Evolutionary conservation across 2,888 invertebrate species (phyloP).

Genomic region (Apoderus coryli): DNA sequence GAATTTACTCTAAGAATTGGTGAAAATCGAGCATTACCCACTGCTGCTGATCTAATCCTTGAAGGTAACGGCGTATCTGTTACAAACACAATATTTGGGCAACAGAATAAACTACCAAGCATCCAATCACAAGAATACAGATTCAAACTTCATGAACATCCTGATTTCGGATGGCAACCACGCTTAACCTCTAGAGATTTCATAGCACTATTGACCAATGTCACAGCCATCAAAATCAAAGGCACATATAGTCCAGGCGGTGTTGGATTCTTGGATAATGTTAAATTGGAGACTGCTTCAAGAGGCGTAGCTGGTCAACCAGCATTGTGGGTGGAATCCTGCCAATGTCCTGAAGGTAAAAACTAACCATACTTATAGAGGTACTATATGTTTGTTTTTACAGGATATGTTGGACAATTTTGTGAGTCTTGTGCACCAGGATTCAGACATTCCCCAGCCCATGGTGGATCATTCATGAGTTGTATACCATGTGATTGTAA

Average conservation of each 20-base stretch:
- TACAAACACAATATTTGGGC: slow-evolving; percentile 83
- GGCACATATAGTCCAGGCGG: slow-evolving; percentile 81
- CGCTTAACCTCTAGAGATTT: slow-evolving; percentile 75
- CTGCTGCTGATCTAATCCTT: slow-evolving; percentile 75
- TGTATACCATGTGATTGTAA: slow-evolving; percentile 97
- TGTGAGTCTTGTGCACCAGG: slow-evolving; percentile 97
- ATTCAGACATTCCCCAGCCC: slow-evolving; percentile 79
- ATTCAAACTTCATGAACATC: slow-evolving; percentile 84
- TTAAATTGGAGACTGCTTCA: slow-evolving; percentile 78
- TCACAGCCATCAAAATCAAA: slow-evolving; percentile 88
- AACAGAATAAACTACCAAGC: slow-evolving; percentile 69
- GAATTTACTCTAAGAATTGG: slow-evolving; percentile 77
- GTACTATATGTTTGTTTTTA: too few species aligned
- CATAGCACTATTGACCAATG: slow-evolving; percentile 82
- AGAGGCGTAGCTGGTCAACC: slow-evolving; percentile 53
- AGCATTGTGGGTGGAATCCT: slow-evolving; percentile 90
- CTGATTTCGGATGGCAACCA: slow-evolving; percentile 77
- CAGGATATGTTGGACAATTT: slow-evolving; percentile 75
- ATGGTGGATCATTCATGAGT: slow-evolving; percentile 61
- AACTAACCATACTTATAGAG: too few species aligned
- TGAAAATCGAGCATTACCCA: slow-evolving; percentile 68
- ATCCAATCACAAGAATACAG: slow-evolving; percentile 58
- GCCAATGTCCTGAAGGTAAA: slow-evolving; percentile 71
- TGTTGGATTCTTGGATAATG: slow-evolving; percentile 78
- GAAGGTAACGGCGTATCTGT: slow-evolving; percentile 71